phyloP scores from a whole-genome alignment of 64 coral and sea anemone species.

The Hydrozoanthus tunicans region DNA sequence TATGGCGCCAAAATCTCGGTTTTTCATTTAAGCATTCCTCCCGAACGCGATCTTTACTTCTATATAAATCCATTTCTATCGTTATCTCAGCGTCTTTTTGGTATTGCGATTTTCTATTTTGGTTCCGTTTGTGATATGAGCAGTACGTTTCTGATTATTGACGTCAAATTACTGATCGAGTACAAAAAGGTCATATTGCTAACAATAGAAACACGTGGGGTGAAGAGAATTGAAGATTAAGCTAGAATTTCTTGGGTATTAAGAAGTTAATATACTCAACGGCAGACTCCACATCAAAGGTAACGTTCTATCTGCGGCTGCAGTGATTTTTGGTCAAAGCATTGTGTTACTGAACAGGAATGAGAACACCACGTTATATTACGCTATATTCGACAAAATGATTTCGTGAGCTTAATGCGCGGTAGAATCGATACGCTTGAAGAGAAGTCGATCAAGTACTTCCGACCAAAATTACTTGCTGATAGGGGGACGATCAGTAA shows the following conservation, averaged over 20 bases:
- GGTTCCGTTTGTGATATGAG: slow-evolving; percentile 38
- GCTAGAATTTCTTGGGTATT: slow-evolving; percentile 29
- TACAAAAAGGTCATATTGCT: slow-evolving; percentile 32
- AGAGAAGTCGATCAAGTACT: slow-evolving; percentile 54
- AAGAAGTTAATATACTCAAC: background rate
- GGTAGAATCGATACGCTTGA: slow-evolving; percentile 26
- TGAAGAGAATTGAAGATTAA: slow-evolving; percentile 44
- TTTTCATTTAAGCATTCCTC: background rate
- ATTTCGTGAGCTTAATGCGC: slow-evolving; percentile 33
- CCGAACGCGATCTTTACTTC: background rate
- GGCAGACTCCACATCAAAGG: slow-evolving; percentile 7
- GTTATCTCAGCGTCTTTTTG: background rate
- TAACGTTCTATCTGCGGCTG: background rate
- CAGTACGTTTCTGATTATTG: slow-evolving; percentile 50
- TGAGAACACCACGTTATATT: background rate
- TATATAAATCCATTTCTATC: slow-evolving; percentile 12
- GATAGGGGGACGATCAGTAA: slow-evolving; percentile 53
- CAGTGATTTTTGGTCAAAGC: background rate
- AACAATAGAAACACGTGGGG: slow-evolving; percentile 58
- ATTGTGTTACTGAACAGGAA: background rate
- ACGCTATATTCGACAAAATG: background rate
- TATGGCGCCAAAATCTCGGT: background rate
- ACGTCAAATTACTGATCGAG: slow-evolving; percentile 50
- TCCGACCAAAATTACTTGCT: slow-evolving; percentile 41
- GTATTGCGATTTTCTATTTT: slow-evolving; percentile 46